Conservation (phyloP, 2,797 vertebrate genomes). For the Gorsachius magnificus region DNA sequence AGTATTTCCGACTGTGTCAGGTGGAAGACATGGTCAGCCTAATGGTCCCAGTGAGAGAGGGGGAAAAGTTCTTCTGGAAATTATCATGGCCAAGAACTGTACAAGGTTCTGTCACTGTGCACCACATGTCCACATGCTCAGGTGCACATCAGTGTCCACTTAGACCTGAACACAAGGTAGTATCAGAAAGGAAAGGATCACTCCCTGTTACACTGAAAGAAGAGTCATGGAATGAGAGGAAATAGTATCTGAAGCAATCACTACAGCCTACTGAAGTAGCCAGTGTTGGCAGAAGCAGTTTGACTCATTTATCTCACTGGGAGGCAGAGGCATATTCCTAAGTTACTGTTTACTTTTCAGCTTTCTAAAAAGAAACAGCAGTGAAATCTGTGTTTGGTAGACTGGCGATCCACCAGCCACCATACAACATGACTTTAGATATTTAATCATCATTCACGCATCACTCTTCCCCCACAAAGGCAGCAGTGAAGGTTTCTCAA, state of each 20-base stretch:
- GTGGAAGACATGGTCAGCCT: background rate
- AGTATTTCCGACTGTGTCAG: background rate
- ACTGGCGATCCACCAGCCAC: background rate
- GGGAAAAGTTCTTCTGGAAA: background rate
- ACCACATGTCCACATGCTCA: accelerated
- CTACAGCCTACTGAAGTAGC: background rate
- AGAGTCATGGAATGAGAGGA: background rate
- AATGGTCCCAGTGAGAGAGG: background rate
- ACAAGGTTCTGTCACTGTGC: background rate
- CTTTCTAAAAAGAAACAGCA: background rate
- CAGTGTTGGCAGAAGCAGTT: background rate
- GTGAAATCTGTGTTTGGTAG: background rate
- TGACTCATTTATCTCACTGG: background rate
- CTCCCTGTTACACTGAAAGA: background rate
- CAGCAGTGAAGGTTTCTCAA: background rate
- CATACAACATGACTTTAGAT: background rate
- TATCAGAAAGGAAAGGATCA: background rate
- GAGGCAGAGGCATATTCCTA: background rate
- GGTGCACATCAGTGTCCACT: background rate
- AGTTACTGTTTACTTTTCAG: background rate
- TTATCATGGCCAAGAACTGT: background rate
- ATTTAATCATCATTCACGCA: background rate
- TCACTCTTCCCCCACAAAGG: background rate
- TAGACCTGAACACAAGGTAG: background rate
- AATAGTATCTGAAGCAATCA: background rate